Percentiles rank a stretch among this genome's conserved stretches.
phyloP scores from a whole-genome alignment of 2,888 invertebrate species.

The Agriopis marginaria region DNA sequence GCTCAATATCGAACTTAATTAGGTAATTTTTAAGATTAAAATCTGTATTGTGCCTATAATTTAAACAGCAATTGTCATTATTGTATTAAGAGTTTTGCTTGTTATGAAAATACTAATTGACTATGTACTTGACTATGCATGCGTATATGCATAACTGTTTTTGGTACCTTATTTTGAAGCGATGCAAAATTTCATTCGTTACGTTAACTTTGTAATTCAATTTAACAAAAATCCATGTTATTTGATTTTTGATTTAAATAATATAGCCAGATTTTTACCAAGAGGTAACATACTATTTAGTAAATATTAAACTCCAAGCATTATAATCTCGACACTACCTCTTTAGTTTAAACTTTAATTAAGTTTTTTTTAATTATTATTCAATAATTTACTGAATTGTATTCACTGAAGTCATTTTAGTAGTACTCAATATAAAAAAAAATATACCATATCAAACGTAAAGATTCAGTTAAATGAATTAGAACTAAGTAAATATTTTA shows the following conservation, averaged over 20 bases:
- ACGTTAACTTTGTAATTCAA: not conserved
- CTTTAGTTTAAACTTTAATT: not conserved
- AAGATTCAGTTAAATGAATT: not conserved
- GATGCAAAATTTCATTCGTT: not conserved
- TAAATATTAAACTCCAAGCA: too few relatives aligned
- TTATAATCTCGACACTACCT: not conserved
- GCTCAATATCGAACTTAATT: conserved; percentile 14
- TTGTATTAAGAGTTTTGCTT: not conserved
- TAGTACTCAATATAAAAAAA: not conserved
- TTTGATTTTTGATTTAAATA: not conserved
- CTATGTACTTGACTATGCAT: not conserved
- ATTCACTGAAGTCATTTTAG: not conserved
- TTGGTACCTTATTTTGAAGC: not conserved
- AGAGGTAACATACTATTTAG: not conserved
- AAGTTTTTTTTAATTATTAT: not conserved
- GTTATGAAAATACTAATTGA: not conserved
- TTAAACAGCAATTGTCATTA: conserved; percentile 8
- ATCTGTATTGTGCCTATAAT: not conserved
- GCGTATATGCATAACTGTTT: too few relatives aligned
- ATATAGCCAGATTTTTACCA: not conserved
- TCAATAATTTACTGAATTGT: not conserved
- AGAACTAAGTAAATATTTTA: not conserved
- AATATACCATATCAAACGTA: not conserved
- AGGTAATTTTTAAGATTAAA: conserved; percentile 9
- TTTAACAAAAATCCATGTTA: not conserved